phyloP scores from a whole-genome alignment of 2,113 vertebrate genomes.

The Ariopsis seemanni region DNA sequence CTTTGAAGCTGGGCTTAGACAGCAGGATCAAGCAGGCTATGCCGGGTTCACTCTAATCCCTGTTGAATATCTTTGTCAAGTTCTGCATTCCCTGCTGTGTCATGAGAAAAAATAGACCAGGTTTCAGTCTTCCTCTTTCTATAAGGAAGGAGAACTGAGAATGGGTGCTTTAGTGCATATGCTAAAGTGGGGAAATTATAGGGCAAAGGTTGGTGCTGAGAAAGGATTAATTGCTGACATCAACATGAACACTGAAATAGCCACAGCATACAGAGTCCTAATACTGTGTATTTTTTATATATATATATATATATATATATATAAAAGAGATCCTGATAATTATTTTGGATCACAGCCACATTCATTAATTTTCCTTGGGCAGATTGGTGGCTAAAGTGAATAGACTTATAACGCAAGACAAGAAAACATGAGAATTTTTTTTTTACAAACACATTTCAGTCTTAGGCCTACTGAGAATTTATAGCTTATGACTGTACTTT shows the following conservation, averaged over 20 bases:
- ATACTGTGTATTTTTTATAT: background rate
- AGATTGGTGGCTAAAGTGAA: background rate
- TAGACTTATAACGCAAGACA: background rate
- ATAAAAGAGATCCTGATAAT: background rate
- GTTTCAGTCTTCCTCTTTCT: constrained; percentile 16
- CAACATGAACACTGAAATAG: background rate
- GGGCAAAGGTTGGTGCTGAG: background rate
- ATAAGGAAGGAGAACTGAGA: background rate
- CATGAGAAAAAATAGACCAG: constrained; percentile 41
- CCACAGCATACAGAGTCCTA: too few species aligned
- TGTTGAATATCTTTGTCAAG: constrained; percentile 25
- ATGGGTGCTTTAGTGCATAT: background rate
- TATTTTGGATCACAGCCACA: background rate
- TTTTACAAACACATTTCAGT: background rate
- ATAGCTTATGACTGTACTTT: constrained; percentile 6
- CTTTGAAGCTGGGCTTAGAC: constrained; percentile 63
- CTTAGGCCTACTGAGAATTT: background rate
- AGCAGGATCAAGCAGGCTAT: constrained; percentile 58
- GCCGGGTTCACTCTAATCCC: constrained; percentile 13
- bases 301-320: too few species aligned
- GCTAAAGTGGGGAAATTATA: background rate
- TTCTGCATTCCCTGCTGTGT: constrained; percentile 33
- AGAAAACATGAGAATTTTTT: background rate
- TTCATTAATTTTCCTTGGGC: background rate
- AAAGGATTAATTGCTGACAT: background rate